Base-by-base conservation (phyloP, 1,140 invertebrate genomes). In the Samia ricini region DNA sequence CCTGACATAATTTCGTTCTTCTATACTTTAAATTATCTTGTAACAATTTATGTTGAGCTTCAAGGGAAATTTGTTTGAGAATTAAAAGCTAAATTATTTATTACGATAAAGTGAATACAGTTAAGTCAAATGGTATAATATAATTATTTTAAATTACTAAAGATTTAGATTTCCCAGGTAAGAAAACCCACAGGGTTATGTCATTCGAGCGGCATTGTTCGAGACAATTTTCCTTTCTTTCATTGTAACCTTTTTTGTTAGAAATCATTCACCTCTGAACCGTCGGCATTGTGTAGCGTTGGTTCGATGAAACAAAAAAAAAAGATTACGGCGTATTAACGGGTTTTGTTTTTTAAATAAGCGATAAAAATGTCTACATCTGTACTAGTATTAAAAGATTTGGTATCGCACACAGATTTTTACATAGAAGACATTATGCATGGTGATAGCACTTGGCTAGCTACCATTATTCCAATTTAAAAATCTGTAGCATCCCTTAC, bases 141-240 rank as follows among this genome's bases (percentile, higher is more conserved):
- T 55, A 24, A n/a, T 55, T n/a, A 12, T 24, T 10, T 21, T 24
- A 24, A 2, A 57, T 29, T 42, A 29, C 54, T 7, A 56, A 33
- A 42, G 26, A 57, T 57, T 57, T 57, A 57, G 29, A 57, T 20
- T 56, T 56, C 29, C 54, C 54, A 56, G 54, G 26, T 56, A 56
- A 56, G 29, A 29, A 57, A 57, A 20, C 56, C 8, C 24, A 24
- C 54, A 29, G 7, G 8, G 29, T 57, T 57, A 24, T 29, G 50
- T 52, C 50, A 52, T 6, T 22, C 52, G 52, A 22, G 22, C 3
- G 22, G 21, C 12, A 57, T 57, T 57, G 56, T 57, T n/a, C 18
- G 23, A 20, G n/a, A 36, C 26, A 18, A 57, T 57, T 57, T 57
- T 21, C 56, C 33, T 15, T 10, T 10, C 54, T 36, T 36, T 19